Percentiles rank a stretch among this genome's conserved stretches.
Evolutionary conservation across 2,113 vertebrate species (phyloP).

Genomic region (Microtus ochrogaster): DNA sequence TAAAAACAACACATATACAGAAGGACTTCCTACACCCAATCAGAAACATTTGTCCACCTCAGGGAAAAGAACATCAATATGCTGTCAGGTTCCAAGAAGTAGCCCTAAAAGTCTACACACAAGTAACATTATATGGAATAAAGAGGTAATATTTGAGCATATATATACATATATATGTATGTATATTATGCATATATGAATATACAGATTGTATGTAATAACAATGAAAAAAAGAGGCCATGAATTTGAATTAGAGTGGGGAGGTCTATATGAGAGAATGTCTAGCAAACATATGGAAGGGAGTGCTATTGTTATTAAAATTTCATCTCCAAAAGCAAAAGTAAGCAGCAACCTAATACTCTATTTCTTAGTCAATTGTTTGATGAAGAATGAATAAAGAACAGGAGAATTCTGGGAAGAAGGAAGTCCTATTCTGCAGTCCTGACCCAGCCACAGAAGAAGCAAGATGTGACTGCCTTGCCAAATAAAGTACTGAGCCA

Average conservation of each 20-base stretch:
- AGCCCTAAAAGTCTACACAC: background rate
- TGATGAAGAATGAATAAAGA: background rate
- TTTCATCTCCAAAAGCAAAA: background rate
- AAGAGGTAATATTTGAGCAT: background rate
- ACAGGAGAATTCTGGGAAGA: too few relatives aligned
- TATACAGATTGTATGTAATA: background rate
- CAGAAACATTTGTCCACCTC: background rate
- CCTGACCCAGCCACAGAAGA: too few relatives aligned
- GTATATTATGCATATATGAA: background rate
- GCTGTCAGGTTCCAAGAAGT: background rate
- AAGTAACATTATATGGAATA: background rate
- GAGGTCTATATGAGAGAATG: background rate
- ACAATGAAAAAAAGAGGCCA: background rate
- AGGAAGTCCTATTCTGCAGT: too few relatives aligned
- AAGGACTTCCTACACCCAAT: too few relatives aligned
- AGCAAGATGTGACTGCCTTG: too few relatives aligned
- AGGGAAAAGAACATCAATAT: background rate
- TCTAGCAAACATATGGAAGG: background rate
- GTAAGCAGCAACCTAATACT: background rate
- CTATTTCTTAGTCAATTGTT: background rate
- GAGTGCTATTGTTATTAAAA: background rate
- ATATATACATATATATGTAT: background rate
- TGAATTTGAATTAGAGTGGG: background rate
- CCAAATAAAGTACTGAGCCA: too few relatives aligned
- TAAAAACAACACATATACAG: too few relatives aligned